Evolutionary conservation across 2,113 vertebrate genomes (phyloP), one percentile per base, ranked within the genome.

Genomic region (Colinus virginianus): DNA sequence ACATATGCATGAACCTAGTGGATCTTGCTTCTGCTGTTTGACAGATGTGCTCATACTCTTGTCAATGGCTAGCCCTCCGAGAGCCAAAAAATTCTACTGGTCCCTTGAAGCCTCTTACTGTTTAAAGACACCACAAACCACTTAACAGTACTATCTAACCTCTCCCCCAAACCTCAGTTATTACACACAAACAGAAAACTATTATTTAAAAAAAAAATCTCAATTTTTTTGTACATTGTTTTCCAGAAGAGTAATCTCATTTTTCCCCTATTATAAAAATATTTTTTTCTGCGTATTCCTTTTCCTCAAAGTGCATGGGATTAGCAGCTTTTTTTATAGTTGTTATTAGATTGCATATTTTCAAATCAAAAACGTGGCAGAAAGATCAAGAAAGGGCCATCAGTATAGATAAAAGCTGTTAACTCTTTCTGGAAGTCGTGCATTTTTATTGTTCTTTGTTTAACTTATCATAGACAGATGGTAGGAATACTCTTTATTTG

Each of bases 401-500:
- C 19, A 32, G 9, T 45, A 56, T 56, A 62, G 34, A 61, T 13
- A 49, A 68, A 81, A 53, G 18, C 8, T 64, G 8, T 36, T 71
- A 46, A 71, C 1, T 66, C 11, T 49, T 46, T 59, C 51, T 61
- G 8, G 12, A 61, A 17, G 19, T 76, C 53, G 10, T 23, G 43
- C 64, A 43, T 85, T 76, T 28, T 56, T 87, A 15, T 51, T 61
- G 38, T 8, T 89, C 9, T 78, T 89, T 75, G 51, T 78, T 89
- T 75, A 62, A 61, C 13, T 75, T 64, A 25, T 20, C 5, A 84
- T 34, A 0, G 0, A 79, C 32, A 46, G 25, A 61, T 42, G 25
- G 11, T 64, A 91, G 34, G 21, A 61, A 89, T 76, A 72, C 9
- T 84, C 43, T 45, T 59, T 21, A 55, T 71, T 78, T 76, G 28